Evolutionary conservation across 1,140 invertebrate genomes (phyloP), one percentile per base, ranked within the genome.

Genomic region (Nebria ingens): DNA sequence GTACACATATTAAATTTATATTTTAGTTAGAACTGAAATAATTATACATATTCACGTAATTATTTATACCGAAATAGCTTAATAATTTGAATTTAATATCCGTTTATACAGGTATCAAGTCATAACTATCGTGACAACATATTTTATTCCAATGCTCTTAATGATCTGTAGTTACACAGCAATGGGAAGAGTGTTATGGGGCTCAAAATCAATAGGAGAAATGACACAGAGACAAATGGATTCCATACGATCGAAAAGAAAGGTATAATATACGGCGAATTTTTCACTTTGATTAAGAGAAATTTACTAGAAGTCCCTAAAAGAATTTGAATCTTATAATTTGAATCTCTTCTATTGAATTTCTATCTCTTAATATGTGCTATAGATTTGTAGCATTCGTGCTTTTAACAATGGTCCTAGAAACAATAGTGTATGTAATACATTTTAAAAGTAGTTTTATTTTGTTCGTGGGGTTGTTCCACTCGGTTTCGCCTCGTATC

Each of bases 151-250:
- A 9, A 87, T 97, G 79, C 67, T 86, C 29, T 83, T 89, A 0
- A 91, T 97, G 83, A 82, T 83, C 1, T 79, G 89, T 21, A 93
- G 91, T 63, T 97, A 97, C 67, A 80, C 84, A 0, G 75, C 85
- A 0, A 93, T 96, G 79, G 90, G 85, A 0, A 73, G 75, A 19
- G 83, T 85, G 4, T 73, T 87, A 0, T 84, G 83, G 82, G 89
- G 90, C 2, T 89, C 88, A 15, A 76, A 84, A 53, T 87, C 87
- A 0, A 95, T 97, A 40, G 93, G 93, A 0, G 93, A 97, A 70
- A 79, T 86, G 19, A 92, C 89, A 0, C 84, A 89, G 61, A 75
- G 86, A 34, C 90, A 93, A 65, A 77, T 84, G 22, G 88, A 93
- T 62, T 84, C 87, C 0, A 88, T 94, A 65, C 80, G 81, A 63